These are phyloP conservation scores for Cephus runcator DNA, from an alignment of 2,888 invertebrate genomes.

Conservation along the genomic window DNA sequence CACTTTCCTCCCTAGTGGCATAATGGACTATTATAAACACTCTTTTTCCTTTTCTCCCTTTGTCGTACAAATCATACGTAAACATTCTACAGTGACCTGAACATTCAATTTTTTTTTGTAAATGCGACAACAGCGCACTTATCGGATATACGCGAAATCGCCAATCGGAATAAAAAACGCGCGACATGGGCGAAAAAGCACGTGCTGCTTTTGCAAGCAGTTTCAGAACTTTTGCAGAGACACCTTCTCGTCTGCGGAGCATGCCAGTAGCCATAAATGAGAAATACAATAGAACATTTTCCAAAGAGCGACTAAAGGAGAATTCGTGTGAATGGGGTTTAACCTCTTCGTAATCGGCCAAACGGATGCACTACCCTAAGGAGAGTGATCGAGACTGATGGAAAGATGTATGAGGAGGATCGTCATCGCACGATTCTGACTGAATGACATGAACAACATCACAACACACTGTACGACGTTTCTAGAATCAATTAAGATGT, in stretches of 20 bases:
- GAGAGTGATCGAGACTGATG: not conserved
- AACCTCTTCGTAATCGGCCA: not conserved
- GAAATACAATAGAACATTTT: constrained; percentile 11
- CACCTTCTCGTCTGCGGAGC: not conserved
- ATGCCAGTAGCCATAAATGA: constrained; percentile 4
- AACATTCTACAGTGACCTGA: not conserved
- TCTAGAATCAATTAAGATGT: not conserved
- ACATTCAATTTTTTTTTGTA: not conserved
- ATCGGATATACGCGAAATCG: not conserved
- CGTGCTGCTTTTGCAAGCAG: constrained; percentile 1
- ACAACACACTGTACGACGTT: not conserved
- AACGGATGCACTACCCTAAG: not conserved
- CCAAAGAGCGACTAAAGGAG: constrained; percentile 8
- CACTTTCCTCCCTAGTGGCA: too few relatives aligned
- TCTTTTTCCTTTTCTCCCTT: not conserved
- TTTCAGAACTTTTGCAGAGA: constrained; percentile 8
- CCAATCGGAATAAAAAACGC: not conserved
- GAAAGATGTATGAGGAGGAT: not conserved
- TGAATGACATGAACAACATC: not conserved
- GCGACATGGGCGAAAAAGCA: not conserved
- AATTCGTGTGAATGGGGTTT: not conserved
- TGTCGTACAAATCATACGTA: not conserved
- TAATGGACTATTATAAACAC: not conserved
- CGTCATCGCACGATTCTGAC: not conserved
- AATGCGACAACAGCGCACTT: not conserved